Percentiles rank a stretch among this genome's conserved stretches.
These are phyloP conservation scores for Gymnothorax javanicus DNA, from an alignment of 2,797 vertebrate genomes.

Conservation along the genomic window DNA sequence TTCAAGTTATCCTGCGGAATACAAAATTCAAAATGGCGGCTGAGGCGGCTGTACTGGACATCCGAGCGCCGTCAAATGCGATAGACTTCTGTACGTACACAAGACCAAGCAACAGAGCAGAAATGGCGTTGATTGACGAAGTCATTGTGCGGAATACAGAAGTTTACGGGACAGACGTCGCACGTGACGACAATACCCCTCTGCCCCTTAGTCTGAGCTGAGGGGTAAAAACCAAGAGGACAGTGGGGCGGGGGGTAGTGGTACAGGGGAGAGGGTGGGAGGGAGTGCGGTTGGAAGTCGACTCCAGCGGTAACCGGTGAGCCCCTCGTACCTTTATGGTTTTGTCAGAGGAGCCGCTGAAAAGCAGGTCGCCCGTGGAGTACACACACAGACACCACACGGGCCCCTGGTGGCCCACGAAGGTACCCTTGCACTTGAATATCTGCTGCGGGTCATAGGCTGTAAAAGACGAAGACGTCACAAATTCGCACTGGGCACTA, in stretches of 20 bases:
- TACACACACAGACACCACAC: conserved; percentile 99
- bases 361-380: conserved; percentile 96
- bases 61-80: no score
- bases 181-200: no score
- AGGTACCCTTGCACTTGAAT: conserved; percentile 99
- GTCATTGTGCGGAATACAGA: no score
- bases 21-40: no score
- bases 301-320: background rate
- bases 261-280: background rate
- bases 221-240: conserved; percentile 25
- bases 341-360: conserved; percentile 98
- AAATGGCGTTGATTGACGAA: no score
- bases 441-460: conserved; percentile 99
- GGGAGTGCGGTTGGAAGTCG: background rate
- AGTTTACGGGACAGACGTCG: no score
- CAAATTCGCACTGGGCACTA: background rate
- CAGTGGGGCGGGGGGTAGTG: background rate
- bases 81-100: no score
- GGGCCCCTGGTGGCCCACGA: conserved; percentile 96
- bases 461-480: conserved; percentile 54
- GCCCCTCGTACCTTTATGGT: conserved; percentile 87
- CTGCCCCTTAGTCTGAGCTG: no score
- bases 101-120: no score
- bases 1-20: no score
- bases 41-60: no score